Percentiles rank a stretch among this genome's conserved stretches.
phyloP scores from a whole-genome alignment of 1,140 invertebrate genomes.

The Temnothorax longispinosus region DNA sequence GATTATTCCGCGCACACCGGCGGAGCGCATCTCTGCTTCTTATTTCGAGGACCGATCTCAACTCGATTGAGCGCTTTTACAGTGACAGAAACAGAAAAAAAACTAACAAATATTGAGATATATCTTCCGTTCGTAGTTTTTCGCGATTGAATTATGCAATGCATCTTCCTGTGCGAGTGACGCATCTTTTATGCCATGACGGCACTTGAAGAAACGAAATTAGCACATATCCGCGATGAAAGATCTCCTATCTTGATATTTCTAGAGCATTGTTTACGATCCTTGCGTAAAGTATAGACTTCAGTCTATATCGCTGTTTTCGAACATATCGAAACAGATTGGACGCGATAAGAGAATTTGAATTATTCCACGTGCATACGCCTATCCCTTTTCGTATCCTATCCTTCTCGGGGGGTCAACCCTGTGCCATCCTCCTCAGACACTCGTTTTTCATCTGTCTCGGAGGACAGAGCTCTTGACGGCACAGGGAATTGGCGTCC shows the following conservation, averaged over 20 bases:
- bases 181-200: not conserved
- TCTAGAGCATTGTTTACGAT: not conserved
- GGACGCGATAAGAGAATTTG: constrained; percentile 37
- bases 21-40: constrained; percentile 41
- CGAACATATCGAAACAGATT: constrained; percentile 43
- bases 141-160: constrained; percentile 9
- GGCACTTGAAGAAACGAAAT: not conserved
- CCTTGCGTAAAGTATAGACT: not conserved
- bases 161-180: not conserved
- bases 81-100: not conserved
- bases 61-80: constrained; percentile 15
- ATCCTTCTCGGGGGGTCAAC: constrained; percentile 67
- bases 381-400: constrained; percentile 58
- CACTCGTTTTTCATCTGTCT: constrained; percentile 78
- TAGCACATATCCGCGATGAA: not conserved
- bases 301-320: not conserved
- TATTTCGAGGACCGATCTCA: constrained; percentile 41
- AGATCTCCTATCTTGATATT: not conserved
- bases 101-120: not conserved
- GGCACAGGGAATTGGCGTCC: constrained; percentile 69
- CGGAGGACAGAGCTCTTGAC: constrained; percentile 66
- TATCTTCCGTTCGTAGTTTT: not conserved
- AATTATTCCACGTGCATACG: constrained; percentile 65
- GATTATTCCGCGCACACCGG: constrained; percentile 72
- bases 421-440: constrained; percentile 43